These are phyloP conservation scores for Microcebus murinus DNA, from an alignment of 2,113 vertebrate species.

Conservation along the genomic window DNA sequence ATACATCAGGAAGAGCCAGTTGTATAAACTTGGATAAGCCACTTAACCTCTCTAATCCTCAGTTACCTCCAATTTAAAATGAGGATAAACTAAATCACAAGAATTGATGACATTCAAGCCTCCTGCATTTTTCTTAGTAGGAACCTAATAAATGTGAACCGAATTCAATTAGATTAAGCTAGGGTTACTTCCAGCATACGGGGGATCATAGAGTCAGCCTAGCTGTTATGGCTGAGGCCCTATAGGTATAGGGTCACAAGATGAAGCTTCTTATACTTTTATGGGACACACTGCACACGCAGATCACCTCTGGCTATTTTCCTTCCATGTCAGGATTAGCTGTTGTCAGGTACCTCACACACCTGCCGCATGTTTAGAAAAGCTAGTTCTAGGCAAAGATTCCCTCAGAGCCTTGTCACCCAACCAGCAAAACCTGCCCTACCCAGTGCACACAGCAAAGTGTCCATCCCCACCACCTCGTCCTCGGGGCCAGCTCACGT, in stretches of 20 bases:
- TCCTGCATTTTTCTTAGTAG: slow-evolving; percentile 20
- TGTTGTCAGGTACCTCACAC: background rate
- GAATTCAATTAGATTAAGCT: slow-evolving; percentile 6
- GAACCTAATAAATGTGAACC: slow-evolving; percentile 19
- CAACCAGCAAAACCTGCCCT: background rate
- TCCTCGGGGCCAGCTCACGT: background rate
- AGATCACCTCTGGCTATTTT: background rate
- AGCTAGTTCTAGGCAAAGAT: background rate
- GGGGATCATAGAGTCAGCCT: background rate
- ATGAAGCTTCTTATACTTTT: background rate
- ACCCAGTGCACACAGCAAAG: background rate
- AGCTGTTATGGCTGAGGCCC: background rate
- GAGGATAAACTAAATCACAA: slow-evolving; percentile 8
- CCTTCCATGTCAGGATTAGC: background rate
- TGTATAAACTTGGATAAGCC: background rate
- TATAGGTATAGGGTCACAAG: background rate
- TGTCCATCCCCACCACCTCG: background rate
- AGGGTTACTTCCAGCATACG: background rate
- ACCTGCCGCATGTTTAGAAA: background rate
- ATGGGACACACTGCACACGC: background rate
- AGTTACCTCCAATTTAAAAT: slow-evolving; percentile 25
- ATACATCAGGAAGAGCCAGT: background rate
- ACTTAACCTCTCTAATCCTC: background rate
- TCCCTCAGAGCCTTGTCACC: background rate
- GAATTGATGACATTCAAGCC: slow-evolving; percentile 14